Conservation (phyloP, 2,113 vertebrate species). For the Muntiacus reevesi region DNA sequence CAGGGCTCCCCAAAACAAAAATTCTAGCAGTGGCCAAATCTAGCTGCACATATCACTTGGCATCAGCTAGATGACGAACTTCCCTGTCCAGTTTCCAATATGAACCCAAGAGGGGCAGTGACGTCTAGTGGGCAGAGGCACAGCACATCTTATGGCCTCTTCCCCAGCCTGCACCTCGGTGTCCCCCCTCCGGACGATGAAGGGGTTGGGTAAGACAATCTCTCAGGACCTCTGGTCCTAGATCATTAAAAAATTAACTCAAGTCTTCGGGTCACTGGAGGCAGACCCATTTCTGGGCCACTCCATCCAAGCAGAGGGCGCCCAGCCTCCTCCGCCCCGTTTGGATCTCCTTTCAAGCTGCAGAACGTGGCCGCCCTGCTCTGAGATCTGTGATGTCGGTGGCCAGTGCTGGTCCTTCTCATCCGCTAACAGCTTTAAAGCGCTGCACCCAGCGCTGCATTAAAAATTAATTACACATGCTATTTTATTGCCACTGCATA, state of each 20-base stretch:
- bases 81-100: background rate
- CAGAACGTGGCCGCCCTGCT: conserved; percentile 72
- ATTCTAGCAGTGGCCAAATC: background rate
- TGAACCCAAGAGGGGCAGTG: background rate
- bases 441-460: conserved; percentile 86
- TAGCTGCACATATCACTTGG: rapidly evolving
- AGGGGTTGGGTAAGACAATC: background rate
- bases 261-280: background rate
- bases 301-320: rapidly evolving
- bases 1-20: background rate
- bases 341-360: conserved; percentile 63
- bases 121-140: rapidly evolving
- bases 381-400: conserved; percentile 77
- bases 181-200: background rate
- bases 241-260: rapidly evolving
- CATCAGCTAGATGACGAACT: rapidly evolving
- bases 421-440: conserved; percentile 86
- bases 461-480: conserved; percentile 96
- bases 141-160: rapidly evolving
- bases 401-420: conserved; percentile 77
- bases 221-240: rapidly evolving
- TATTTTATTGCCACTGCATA: conserved; percentile 94
- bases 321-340: background rate
- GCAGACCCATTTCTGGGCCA: background rate
- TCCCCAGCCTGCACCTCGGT: background rate